Percentiles rank a stretch among this genome's conserved stretches.
Conservation (phyloP, 2,797 vertebrate genomes). For the Sylvia borin region DNA sequence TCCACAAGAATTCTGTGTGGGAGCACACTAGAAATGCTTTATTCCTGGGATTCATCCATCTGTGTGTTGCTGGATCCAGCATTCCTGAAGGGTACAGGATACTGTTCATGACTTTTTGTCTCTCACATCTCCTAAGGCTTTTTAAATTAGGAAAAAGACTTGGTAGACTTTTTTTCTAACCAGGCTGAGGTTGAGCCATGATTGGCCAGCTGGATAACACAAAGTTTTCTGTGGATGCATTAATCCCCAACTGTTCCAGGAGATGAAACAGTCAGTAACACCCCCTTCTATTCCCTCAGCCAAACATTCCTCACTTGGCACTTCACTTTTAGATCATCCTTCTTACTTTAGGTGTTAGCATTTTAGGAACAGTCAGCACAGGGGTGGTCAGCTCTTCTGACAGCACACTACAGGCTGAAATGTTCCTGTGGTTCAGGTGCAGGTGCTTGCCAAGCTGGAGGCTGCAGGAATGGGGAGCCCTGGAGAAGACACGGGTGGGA, state of each 20-base stretch:
- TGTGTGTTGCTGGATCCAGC: neutral
- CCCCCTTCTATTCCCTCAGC: neutral
- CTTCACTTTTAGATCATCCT: neutral
- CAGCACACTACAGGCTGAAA: neutral
- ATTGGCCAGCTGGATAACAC: neutral
- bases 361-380: neutral
- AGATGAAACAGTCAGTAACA: neutral
- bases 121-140: neutral
- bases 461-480: neutral
- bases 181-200: neutral
- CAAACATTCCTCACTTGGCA: neutral
- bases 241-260: neutral
- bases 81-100: neutral
- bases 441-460: neutral
- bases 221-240: neutral
- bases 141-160: neutral
- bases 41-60: neutral
- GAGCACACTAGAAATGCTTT: neutral
- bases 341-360: neutral
- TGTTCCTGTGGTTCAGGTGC: neutral
- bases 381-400: neutral
- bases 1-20: neutral
- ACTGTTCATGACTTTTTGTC: neutral
- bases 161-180: neutral
- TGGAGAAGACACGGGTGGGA: neutral